Base-by-base conservation (phyloP, 2,888 invertebrate species). In the Apamea monoglypha region DNA sequence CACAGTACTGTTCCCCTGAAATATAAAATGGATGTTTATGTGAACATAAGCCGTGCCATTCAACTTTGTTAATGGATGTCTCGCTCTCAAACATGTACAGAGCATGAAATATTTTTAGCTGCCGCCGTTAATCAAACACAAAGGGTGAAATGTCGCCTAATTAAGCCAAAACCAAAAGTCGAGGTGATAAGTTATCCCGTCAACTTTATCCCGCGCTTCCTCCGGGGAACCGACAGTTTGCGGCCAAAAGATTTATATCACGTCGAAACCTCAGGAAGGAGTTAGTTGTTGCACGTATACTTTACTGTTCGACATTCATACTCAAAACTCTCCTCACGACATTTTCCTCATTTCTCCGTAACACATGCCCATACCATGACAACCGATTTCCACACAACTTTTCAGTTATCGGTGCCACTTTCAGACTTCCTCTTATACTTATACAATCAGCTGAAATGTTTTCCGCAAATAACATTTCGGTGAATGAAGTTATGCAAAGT, bases 201-300 rank as follows among this genome's bases (percentile, higher is more conserved):
- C 72, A 78, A 83, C 61, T 75, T 81, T 73, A 78, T 75, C 61
- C 64, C 56, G 14, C 40, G 47, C n/a, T 50, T 78, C 32, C 75
- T 67, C 68, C 2, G 44, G 66, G 76, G 50, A 56, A 32, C 61
- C 29, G 53, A 73, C 74, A 69, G 69, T 78, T 68, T 80, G 82
- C 50, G 59, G 66, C 59, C 47, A 2, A 29, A 77, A 85, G 82
- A 87, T 86, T 87, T 87, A 87, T 86, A 79, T 73, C 76, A 72
- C 25, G 73, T 78, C 63, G 66, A 21, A 72, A 80, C 81, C 61
- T 76, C 64, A 74, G 67, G 47, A 18, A 47, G 40, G 50, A 87
- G 56, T 73, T 68, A 72, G 74, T 78, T 82, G 72, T 63, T 74
- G 36, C 67, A 64, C 64, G 71, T 63, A 59, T 64, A 64, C 44